phyloP scores from a whole-genome alignment of 2,113 vertebrate species.

The Smithornis capensis region DNA sequence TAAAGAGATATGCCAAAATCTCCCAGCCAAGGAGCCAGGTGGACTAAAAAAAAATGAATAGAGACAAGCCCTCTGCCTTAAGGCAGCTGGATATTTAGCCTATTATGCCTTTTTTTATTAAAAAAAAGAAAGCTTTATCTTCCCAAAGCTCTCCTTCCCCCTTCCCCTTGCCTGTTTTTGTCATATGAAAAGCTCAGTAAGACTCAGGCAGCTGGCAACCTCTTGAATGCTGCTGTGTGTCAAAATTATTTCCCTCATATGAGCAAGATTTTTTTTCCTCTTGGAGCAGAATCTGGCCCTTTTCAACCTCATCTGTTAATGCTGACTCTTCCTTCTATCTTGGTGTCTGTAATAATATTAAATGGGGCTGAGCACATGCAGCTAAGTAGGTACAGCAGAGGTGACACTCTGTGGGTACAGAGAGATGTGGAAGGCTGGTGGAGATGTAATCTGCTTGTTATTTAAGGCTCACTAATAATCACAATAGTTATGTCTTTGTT shows the following conservation, averaged over 20 bases:
- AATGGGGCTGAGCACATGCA: neutral
- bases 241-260: neutral
- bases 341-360: neutral
- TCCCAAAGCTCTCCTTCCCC: neutral
- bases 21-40: neutral
- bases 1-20: neutral
- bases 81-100: neutral
- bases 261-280: neutral
- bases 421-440: neutral
- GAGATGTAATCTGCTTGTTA: neutral
- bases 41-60: neutral
- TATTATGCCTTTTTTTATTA: neutral
- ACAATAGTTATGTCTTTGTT: neutral
- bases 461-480: conserved; percentile 49
- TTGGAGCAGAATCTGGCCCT: neutral
- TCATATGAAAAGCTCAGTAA: neutral
- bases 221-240: neutral
- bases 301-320: neutral
- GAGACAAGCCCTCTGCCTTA: neutral
- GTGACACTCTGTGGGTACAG: neutral
- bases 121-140: neutral
- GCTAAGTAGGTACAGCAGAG: neutral
- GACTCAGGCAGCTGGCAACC: neutral
- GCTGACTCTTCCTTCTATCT: neutral
- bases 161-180: neutral